phyloP scores from a whole-genome alignment of 2,888 invertebrate species.

The Synergus laeviventris region DNA sequence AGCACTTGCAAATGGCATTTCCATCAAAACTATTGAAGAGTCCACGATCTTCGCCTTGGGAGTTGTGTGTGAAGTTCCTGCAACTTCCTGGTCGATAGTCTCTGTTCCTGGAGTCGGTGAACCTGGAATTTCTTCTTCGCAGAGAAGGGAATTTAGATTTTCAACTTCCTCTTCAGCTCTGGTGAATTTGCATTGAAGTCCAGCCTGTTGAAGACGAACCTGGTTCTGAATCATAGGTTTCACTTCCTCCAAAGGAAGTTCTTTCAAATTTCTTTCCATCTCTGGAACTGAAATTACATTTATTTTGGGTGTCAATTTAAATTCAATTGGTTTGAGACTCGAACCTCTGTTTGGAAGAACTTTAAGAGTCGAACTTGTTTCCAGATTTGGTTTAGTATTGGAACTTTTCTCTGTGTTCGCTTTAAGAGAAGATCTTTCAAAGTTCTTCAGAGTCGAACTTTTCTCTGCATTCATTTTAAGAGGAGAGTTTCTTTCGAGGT shows the following conservation, averaged over 20 bases:
- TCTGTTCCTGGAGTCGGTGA: constrained; percentile 86
- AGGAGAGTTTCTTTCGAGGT: constrained; percentile 24
- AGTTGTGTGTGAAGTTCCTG: constrained; percentile 48
- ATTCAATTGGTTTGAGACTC: no score
- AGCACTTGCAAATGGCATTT: constrained; percentile 85
- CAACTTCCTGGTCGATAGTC: constrained; percentile 50
- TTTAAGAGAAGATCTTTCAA: constrained; percentile 34
- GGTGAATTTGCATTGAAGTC: constrained; percentile 54
- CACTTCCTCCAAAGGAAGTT: not conserved
- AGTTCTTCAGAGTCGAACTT: constrained; percentile 38
- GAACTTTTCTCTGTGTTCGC: not conserved
- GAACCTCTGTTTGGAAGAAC: no score
- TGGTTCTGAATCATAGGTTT: constrained; percentile 56
- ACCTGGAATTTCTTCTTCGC: constrained; percentile 94
- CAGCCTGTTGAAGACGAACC: constrained; percentile 62
- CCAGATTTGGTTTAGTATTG: constrained; percentile 39
- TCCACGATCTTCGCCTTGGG: constrained; percentile 76
- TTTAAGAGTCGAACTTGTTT: constrained; percentile 45
- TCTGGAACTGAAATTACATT: constrained; percentile 55
- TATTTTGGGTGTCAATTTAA: constrained; percentile 67
- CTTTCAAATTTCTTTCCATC: constrained; percentile 47
- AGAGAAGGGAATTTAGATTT: constrained; percentile 85
- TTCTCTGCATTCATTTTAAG: not conserved
- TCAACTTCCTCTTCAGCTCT: constrained; percentile 79
- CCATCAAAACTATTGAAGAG: constrained; percentile 76